Conservation (phyloP, 2,888 invertebrate genomes). For the Gasteruption jaculator region DNA sequence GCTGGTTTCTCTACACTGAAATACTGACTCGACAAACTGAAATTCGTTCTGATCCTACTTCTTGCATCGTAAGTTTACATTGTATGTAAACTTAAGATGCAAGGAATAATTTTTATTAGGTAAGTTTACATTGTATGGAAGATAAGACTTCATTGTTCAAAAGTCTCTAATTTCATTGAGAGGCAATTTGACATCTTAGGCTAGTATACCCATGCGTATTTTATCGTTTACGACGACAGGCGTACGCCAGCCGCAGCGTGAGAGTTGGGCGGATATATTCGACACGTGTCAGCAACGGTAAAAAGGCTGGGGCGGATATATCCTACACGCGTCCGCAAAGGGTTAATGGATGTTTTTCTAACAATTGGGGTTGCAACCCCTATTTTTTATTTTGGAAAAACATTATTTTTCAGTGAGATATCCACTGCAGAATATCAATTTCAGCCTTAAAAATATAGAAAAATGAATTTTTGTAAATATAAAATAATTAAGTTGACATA, state of each 20-base stretch:
- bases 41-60: slow-evolving; percentile 21
- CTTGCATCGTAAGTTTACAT: slow-evolving; percentile 19
- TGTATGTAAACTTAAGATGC: too few relatives aligned
- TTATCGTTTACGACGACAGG: slow-evolving; percentile 13
- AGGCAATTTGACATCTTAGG: slow-evolving; percentile 5
- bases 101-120: slow-evolving; percentile 14
- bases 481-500: too few relatives aligned
- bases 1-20: slow-evolving; percentile 20
- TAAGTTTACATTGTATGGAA: slow-evolving; percentile 20
- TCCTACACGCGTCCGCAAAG: too few relatives aligned
- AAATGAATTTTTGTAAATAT: too few relatives aligned
- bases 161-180: slow-evolving; percentile 14
- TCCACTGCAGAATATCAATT: too few relatives aligned
- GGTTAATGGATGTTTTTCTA: too few relatives aligned
- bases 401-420: too few relatives aligned
- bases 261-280: slow-evolving; percentile 9
- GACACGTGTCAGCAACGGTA: too few relatives aligned
- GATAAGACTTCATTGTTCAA: slow-evolving; percentile 18
- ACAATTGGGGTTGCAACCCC: too few relatives aligned
- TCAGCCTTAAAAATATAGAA: too few relatives aligned
- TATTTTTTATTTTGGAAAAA: too few relatives aligned
- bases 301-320: too few relatives aligned
- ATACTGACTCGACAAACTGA: slow-evolving; percentile 21
- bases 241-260: slow-evolving; percentile 14
- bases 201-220: slow-evolving; percentile 15